Percentiles rank a stretch among this genome's conserved stretches.
phyloP scores from a whole-genome alignment of 2,888 invertebrate species.

The Gastrophysa polygoni region DNA sequence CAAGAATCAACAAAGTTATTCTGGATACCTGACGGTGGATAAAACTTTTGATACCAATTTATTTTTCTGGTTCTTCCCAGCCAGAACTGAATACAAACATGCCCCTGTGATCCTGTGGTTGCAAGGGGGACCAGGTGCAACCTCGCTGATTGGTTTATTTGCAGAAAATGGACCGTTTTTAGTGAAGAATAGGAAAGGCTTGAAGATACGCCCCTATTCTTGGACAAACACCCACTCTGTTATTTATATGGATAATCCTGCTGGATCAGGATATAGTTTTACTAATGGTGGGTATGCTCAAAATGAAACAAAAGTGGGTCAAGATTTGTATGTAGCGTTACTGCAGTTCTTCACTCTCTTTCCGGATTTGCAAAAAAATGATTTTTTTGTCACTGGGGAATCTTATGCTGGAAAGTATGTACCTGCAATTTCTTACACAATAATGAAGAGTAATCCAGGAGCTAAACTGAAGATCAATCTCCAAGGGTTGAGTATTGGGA shows the following conservation, averaged over 20 bases:
- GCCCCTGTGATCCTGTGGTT: slow-evolving; percentile 84
- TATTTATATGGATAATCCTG: slow-evolving; percentile 92
- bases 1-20: slow-evolving; percentile 69
- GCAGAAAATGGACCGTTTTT: slow-evolving; percentile 76
- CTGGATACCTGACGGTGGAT: slow-evolving; percentile 87
- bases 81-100: slow-evolving; percentile 61
- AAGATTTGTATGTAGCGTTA: slow-evolving; percentile 76
- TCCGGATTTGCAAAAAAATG: slow-evolving; percentile 72
- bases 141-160: slow-evolving; percentile 80
- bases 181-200: slow-evolving; percentile 57
- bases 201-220: slow-evolving; percentile 69
- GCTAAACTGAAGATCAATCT: slow-evolving; percentile 71
- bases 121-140: slow-evolving; percentile 85
- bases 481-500: slow-evolving; percentile 77
- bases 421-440: slow-evolving; percentile 78
- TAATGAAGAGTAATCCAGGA: slow-evolving; percentile 67
- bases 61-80: slow-evolving; percentile 93
- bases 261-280: slow-evolving; percentile 86
- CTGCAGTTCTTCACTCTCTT: slow-evolving; percentile 86
- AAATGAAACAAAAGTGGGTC: slow-evolving; percentile 80
- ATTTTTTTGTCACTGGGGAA: slow-evolving; percentile 89
- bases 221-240: slow-evolving; percentile 83
- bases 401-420: slow-evolving; percentile 82
- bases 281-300: slow-evolving; percentile 80
- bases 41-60: slow-evolving; percentile 77